Percentiles rank a stretch among this genome's conserved stretches.
These are phyloP conservation scores for Morpho deidamia DNA, from an alignment of 2,888 invertebrate genomes.

Conservation along the genomic window DNA sequence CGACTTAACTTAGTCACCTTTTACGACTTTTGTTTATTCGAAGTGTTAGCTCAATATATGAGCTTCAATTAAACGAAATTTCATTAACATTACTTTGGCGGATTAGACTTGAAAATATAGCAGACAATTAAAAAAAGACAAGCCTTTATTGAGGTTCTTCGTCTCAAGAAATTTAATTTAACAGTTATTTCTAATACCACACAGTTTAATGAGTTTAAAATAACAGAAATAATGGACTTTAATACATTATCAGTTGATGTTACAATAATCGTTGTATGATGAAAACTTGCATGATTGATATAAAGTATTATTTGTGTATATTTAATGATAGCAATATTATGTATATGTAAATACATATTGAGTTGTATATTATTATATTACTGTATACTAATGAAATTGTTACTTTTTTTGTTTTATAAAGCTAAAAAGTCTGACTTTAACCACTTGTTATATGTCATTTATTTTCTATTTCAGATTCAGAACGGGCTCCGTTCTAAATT, in stretches of 20 bases:
- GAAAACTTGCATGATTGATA: conserved; percentile 54
- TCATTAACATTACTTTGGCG: too few relatives aligned
- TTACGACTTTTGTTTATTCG: too few relatives aligned
- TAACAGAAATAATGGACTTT: too few relatives aligned
- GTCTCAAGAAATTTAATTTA: too few relatives aligned
- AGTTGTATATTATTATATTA: conserved; percentile 64
- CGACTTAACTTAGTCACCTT: too few relatives aligned
- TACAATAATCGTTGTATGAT: conserved; percentile 27
- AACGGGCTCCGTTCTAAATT: conserved; percentile 18
- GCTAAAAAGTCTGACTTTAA: conserved; percentile 76
- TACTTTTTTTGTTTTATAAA: conserved; percentile 67
- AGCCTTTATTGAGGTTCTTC: too few relatives aligned
- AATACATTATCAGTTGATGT: conserved; percentile 20
- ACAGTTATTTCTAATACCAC: too few relatives aligned
- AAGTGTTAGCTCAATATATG: too few relatives aligned
- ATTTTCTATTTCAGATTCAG: conserved; percentile 57
- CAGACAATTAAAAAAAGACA: too few relatives aligned
- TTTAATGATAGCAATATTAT: conserved; percentile 67
- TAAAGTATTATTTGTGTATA: conserved; percentile 70
- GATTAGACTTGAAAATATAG: too few relatives aligned
- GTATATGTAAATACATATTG: conserved; percentile 76
- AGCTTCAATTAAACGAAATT: too few relatives aligned
- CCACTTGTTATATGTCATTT: conserved; percentile 65
- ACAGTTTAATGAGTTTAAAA: background rate
- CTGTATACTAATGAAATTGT: conserved; percentile 73